phyloP scores from a whole-genome alignment of 2,797 vertebrate genomes.

The Falco biarmicus region DNA sequence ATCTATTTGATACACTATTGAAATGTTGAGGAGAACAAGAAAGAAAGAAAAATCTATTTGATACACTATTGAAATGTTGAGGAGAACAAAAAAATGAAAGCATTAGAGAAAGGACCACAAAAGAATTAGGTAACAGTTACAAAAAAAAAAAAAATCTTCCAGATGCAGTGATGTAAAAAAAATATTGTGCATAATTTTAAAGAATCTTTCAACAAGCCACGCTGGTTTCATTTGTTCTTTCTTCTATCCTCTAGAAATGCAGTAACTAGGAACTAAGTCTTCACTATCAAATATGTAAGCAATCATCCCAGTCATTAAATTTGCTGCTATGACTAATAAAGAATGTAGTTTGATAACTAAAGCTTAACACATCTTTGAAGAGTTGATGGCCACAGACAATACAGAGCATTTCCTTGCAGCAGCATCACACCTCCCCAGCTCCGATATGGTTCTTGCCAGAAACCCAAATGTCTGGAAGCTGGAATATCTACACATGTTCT shows the following conservation, averaged over 20 bases:
- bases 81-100: neutral
- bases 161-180: neutral
- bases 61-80: neutral
- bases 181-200: neutral
- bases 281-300: neutral
- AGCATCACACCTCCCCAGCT: neutral
- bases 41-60: neutral
- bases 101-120: neutral
- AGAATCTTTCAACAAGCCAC: neutral
- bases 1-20: neutral
- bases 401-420: neutral
- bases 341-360: neutral
- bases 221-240: neutral
- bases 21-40: neutral
- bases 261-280: neutral
- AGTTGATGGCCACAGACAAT: neutral
- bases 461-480: neutral
- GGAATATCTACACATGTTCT: neutral
- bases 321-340: neutral
- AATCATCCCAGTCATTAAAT: neutral
- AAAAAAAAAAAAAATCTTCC: neutral
- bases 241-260: neutral
- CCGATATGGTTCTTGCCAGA: neutral
- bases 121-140: neutral
- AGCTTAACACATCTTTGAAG: neutral